Base-by-base conservation (phyloP, 2,888 invertebrate genomes). In the Fabriciana adippe region DNA sequence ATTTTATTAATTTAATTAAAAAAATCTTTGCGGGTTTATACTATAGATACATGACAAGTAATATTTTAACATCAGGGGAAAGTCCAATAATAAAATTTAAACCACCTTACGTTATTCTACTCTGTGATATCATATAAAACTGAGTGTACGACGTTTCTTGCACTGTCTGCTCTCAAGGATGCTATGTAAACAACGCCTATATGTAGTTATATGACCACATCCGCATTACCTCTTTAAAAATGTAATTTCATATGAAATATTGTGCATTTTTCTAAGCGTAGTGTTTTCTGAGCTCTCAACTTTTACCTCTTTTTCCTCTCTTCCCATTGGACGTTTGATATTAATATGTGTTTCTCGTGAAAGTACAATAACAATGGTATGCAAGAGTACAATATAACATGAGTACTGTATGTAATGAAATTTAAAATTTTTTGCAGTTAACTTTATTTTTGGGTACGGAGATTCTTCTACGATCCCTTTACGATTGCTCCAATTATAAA, bases 91-190 rank as follows among this genome's bases (percentile, higher is more conserved):
- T 11, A 11, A 11, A 41, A 41, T 41, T 41, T 31, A 14, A 51
- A 5, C 6, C 35, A 54, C 71, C 70, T 69, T 14, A 26, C 6
- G 11, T 2, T 11, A 14, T 11, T 55, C 45, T 72, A 55, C 21
- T 68, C 75, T 76, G 63, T 67, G 62, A 18, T 18, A 45, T 59
- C 60, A 71, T 69, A 75, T 72, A 73, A 73, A 70, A 69, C 73
- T 68, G 65, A 71, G 67, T 71, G 69, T 70, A 68, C 70, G 72
- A 63, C 67, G 67, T 73, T 75, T 74, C 74, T 74, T 72, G 69
- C 72, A 71, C 73, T 71, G 72, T 72, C 71, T 73, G 65, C 55
- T 68, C 59, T 50, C 51, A 60, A 66, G 61, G 64, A 57, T 47
- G 51, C 64, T 67, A 54, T 68, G 62, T 69, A 72, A 57, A 69